Conservation (phyloP, 2,888 invertebrate species). For the Linyphia triangularis region DNA sequence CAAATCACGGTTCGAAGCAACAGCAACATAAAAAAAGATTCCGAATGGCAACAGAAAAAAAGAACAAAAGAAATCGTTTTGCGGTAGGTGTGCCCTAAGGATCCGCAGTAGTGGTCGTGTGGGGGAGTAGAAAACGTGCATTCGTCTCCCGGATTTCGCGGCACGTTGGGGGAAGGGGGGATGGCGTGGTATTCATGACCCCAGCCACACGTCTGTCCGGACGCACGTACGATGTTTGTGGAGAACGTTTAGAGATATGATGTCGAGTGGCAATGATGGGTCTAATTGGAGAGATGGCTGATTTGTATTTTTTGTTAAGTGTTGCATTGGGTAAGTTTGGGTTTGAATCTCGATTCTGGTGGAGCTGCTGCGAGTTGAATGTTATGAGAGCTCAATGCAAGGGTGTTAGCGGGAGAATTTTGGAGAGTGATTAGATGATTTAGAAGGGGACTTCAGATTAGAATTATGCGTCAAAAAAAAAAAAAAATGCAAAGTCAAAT, state of each 20-base stretch:
- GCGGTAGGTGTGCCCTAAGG: slow-evolving; percentile 9
- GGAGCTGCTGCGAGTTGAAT: background rate
- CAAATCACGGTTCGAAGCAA: background rate
- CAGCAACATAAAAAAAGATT: background rate
- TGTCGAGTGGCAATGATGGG: background rate
- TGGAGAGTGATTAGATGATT: no score
- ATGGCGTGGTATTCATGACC: slow-evolving; percentile 54
- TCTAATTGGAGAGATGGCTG: no score
- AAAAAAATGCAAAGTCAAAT: no score
- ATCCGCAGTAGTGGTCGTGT: background rate
- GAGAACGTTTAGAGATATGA: background rate
- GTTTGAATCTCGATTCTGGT: background rate
- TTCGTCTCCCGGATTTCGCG: slow-evolving; percentile 68
- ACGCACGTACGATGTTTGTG: background rate
- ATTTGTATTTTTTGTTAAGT: no score
- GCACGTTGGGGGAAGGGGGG: slow-evolving; percentile 18
- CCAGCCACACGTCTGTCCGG: slow-evolving; percentile 48
- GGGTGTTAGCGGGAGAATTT: no score
- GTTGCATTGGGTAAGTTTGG: slow-evolving; percentile 1
- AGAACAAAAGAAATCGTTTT: background rate
- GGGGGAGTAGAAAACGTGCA: slow-evolving; percentile 39
- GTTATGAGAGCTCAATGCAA: no score
- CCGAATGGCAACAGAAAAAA: background rate
- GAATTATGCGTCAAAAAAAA: no score
- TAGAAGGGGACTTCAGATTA: no score